phyloP scores from a whole-genome alignment of 2,113 vertebrate species.

The Saguinus midas region DNA sequence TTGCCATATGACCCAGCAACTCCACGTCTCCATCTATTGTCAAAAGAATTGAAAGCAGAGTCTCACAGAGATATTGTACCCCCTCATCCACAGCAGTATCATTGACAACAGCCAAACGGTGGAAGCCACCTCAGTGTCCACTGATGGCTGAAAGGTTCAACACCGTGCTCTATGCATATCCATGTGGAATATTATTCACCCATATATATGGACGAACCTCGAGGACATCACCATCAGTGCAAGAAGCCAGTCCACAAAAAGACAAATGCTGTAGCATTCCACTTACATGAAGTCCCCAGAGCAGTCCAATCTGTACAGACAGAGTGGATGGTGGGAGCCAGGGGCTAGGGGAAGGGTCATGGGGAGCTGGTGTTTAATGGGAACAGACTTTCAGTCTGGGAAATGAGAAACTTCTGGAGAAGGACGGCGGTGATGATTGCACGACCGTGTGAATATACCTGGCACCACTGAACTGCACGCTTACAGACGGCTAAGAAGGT shows the following conservation, averaged over 20 bases:
- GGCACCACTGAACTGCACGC: neutral
- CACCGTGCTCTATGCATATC: neutral
- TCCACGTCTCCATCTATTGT: too few species aligned
- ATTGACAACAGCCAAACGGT: neutral
- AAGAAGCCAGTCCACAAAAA: neutral
- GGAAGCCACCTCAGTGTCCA: neutral
- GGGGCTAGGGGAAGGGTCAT: neutral
- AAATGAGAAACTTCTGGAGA: neutral
- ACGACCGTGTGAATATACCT: rapidly evolving
- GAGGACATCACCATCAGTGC: neutral
- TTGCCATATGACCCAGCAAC: rapidly evolving
- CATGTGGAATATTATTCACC: neutral
- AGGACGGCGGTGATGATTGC: neutral
- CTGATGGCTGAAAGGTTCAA: rapidly evolving
- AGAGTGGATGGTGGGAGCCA: neutral
- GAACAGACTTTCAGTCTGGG: neutral
- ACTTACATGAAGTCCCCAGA: neutral
- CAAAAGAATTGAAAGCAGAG: neutral
- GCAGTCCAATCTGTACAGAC: neutral
- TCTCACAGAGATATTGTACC: too few species aligned
- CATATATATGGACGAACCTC: rapidly evolving
- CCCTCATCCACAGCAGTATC: rapidly evolving
- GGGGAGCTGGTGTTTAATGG: neutral
- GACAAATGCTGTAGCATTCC: too few species aligned
- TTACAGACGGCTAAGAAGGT: too few species aligned